Evolutionary conservation across 2,888 invertebrate species (phyloP).

Genomic region (Aspidiotus destructor): DNA sequence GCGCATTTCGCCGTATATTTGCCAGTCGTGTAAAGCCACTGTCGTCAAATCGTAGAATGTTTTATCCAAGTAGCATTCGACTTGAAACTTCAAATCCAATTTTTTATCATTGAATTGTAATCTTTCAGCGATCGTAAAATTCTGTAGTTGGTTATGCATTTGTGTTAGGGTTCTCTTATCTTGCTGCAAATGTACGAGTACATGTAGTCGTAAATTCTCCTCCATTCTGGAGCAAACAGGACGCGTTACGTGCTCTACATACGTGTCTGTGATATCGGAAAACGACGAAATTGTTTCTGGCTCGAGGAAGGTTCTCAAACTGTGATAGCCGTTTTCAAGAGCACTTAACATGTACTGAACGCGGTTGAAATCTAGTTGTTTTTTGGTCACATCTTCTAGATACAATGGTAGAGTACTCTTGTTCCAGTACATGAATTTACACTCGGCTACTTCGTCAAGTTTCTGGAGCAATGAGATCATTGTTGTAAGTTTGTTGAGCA

Average conservation of each 20-base stretch:
- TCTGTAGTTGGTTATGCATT: background rate
- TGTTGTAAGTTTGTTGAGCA: conserved; percentile 4
- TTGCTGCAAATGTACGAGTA: conserved; percentile 76
- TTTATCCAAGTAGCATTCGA: conserved; percentile 84
- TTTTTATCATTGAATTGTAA: conserved; percentile 1
- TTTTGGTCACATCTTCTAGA: conserved; percentile 55
- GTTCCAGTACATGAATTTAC: conserved; percentile 73
- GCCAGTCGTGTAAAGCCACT: conserved; percentile 94
- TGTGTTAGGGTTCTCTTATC: conserved; percentile 47
- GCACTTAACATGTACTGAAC: conserved; percentile 20
- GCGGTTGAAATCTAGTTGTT: conserved; percentile 8
- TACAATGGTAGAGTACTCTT: conserved; percentile 60
- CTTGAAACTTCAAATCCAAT: conserved; percentile 39
- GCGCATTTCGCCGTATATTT: conserved; percentile 93
- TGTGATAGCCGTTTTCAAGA: conserved; percentile 6
- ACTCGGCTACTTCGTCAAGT: conserved; percentile 56
- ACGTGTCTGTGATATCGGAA: conserved; percentile 8
- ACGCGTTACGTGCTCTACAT: conserved; percentile 43
- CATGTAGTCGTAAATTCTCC: conserved; percentile 81
- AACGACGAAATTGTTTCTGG: background rate
- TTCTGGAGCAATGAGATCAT: background rate
- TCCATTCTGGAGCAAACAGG: conserved; percentile 80
- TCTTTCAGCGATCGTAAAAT: conserved; percentile 1
- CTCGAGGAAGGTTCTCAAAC: background rate
- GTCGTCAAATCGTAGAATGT: conserved; percentile 97